A percentile compares a stretch with the other conserved stretches of the same genome.
Conservation (phyloP, 2,113 vertebrate species). For the Mus spicilegus region DNA sequence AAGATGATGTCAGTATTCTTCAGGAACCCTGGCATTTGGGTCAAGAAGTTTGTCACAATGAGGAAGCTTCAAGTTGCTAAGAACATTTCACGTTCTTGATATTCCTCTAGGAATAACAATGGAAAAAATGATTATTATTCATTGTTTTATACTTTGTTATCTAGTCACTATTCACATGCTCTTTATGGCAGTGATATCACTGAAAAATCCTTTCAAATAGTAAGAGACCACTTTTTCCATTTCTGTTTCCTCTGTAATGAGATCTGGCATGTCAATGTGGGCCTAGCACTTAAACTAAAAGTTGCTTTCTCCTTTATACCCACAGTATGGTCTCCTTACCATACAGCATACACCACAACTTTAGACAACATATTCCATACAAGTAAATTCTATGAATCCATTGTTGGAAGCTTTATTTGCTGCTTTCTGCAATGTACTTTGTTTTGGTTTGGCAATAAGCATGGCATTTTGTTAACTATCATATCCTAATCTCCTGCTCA, state of each 20-base stretch:
- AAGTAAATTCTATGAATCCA: background rate
- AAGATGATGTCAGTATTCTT: background rate
- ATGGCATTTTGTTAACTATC: background rate
- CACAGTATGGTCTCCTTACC: background rate
- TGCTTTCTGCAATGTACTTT: background rate
- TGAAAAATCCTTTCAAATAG: constrained; percentile 21
- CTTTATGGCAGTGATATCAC: background rate
- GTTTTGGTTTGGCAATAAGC: background rate
- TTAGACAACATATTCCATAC: background rate
- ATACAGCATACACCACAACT: background rate
- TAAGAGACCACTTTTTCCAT: background rate
- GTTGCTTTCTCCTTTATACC: background rate
- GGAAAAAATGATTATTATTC: background rate
- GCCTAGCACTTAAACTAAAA: background rate
- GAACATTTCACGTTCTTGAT: background rate
- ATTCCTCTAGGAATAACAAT: background rate
- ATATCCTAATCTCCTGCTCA: background rate
- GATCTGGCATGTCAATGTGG: background rate
- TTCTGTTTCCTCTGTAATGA: background rate
- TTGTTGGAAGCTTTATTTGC: background rate
- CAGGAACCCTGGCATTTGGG: background rate
- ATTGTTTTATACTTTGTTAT: background rate
- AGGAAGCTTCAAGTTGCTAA: background rate
- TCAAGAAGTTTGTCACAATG: background rate
- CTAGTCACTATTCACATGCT: background rate